Evolutionary conservation across 1,140 invertebrate species (phyloP).

Genomic region (Meloidogyne exigua): DNA sequence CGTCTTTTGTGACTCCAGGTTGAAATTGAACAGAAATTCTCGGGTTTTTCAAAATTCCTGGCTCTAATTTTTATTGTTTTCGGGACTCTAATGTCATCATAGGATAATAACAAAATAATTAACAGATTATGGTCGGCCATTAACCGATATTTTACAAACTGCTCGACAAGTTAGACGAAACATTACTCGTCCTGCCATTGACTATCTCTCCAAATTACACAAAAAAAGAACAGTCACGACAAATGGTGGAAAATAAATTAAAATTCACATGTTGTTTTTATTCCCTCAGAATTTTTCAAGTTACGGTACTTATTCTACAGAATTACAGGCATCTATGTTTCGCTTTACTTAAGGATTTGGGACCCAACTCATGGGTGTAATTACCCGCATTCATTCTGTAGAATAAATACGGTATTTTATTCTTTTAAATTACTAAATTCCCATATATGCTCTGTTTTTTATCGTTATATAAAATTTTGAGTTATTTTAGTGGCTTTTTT

Average conservation of each 20-base stretch:
- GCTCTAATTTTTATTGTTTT: no score
- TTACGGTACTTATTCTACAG: not conserved
- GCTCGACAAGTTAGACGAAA: constrained; percentile 30
- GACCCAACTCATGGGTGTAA: no score
- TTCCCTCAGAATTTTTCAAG: not conserved
- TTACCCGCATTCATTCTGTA: no score
- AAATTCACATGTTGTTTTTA: not conserved
- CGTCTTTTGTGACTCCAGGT: no score
- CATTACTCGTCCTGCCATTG: constrained; percentile 13
- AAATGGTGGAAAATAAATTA: constrained; percentile 21
- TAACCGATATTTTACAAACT: constrained; percentile 32
- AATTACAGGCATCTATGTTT: no score
- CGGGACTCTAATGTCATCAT: no score
- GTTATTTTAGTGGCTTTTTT: not conserved
- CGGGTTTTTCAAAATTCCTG: no score
- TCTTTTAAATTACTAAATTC: not conserved
- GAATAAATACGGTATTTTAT: not conserved
- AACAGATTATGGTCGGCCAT: constrained; percentile 36
- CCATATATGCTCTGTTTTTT: not conserved
- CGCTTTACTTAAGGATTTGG: no score
- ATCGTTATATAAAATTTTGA: not conserved
- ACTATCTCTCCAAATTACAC: constrained; percentile 27
- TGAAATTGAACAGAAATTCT: no score
- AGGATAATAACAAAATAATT: no score
- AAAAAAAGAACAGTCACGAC: constrained; percentile 16